Percentiles rank a stretch among this genome's conserved stretches.
phyloP scores from a whole-genome alignment of 2,113 vertebrate species.

The Micronycteris hirsuta region DNA sequence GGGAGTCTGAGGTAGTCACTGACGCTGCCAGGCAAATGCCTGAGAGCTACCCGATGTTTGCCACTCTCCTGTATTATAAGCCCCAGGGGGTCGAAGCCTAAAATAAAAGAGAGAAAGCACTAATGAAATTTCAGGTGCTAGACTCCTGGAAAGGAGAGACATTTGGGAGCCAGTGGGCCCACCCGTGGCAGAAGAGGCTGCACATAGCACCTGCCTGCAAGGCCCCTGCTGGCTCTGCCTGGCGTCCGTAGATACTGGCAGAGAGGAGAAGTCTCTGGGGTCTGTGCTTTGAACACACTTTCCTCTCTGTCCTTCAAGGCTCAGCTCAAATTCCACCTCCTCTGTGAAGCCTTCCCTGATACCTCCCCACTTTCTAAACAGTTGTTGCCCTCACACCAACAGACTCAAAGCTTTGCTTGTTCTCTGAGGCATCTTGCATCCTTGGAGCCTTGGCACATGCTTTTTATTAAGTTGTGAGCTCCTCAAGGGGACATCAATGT shows the following conservation, averaged over 20 bases:
- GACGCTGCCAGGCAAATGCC: neutral
- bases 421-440: neutral
- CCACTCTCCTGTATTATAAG: neutral
- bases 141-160: neutral
- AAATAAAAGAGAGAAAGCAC: neutral
- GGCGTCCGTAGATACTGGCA: neutral
- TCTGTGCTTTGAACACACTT: neutral
- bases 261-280: neutral
- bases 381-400: neutral
- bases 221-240: neutral
- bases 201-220: neutral
- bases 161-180: neutral
- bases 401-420: neutral
- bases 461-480: neutral
- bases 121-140: neutral
- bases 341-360: neutral
- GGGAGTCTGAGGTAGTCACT: neutral
- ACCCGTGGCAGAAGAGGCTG: neutral
- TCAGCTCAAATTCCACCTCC: neutral
- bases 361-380: neutral
- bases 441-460: neutral
- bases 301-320: neutral
- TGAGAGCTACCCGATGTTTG: neutral
- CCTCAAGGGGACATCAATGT: neutral
- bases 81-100: neutral